Conservation (phyloP, 1,140 invertebrate genomes). For the Armadillidium nasatum region DNA sequence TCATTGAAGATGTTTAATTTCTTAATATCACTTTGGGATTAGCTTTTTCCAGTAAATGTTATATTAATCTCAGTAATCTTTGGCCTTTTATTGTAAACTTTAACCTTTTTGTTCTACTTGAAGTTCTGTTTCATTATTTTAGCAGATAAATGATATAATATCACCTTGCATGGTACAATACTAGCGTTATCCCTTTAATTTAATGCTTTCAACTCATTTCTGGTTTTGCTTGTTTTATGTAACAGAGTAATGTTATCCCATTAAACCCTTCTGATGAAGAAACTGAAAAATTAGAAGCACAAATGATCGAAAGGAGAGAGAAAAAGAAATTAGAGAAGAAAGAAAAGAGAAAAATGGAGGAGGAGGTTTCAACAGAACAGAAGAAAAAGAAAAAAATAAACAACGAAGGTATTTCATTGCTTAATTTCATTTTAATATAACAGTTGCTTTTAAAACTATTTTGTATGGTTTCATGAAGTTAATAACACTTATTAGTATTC, state of each 20-base stretch:
- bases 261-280: not conserved
- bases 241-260: not conserved
- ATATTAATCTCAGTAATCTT: too few species aligned
- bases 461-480: not conserved
- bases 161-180: too few species aligned
- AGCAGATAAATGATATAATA: too few species aligned
- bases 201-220: not conserved
- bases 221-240: not conserved
- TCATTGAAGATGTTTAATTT: too few species aligned
- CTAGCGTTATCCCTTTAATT: too few species aligned
- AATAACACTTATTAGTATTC: too few species aligned
- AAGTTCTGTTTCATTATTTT: too few species aligned
- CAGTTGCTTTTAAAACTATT: not conserved
- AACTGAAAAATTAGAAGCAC: not conserved
- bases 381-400: not conserved
- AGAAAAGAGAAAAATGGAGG: not conserved
- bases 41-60: too few species aligned
- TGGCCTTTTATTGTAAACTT: too few species aligned
- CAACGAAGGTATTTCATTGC: not conserved
- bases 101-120: too few species aligned
- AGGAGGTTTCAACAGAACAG: not conserved
- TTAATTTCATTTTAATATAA: not conserved
- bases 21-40: too few species aligned
- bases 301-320: constrained; percentile 1
- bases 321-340: not conserved